Evolutionary conservation across 30 jellyfish, hydroid and myxozoan genomes (phyloP), one percentile per base, ranked within the genome.

Genomic region (Clytia hemisphaerica): DNA sequence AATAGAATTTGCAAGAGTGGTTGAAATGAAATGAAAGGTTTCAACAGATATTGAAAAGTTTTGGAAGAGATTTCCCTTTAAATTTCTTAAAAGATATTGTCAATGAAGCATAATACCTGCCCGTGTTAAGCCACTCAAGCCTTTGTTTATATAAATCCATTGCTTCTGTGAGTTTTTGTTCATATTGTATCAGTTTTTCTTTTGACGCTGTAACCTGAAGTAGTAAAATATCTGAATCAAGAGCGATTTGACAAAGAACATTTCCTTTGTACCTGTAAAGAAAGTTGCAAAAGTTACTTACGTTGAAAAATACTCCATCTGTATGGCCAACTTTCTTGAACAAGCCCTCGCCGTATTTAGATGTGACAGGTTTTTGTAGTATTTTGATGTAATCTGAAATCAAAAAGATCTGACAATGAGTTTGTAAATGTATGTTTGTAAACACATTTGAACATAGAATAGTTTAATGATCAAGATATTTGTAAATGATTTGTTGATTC

Each of bases 261-360:
- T 40, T 10, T 10, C n/a, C n/a, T 40, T 40, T 40, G 53, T 40
- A 46, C 3, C 9, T 48, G n/a, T n/a, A n/a, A n/a, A n/a, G n/a
- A n/a, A n/a, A n/a, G n/a, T n/a, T n/a, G n/a, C n/a, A n/a, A n/a
- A n/a, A n/a, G n/a, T n/a, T n/a, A 69, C 94, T 31, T 70, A 80
- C 98, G 58, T 89, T 89, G 53, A 80, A 89, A 24, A 89, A 83
- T 62, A 85, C 76, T 48, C 98, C 98, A 89, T 81, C 87, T 61
- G 81, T 80, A 68, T 73, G 67, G 2, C 91, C 86, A 7, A 73
- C 73, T 19, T 80, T 82, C 28, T 93, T 61, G 48, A 89, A 89
- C 10, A 89, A 73, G 1, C 92, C 93, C 31, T 80, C 76, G 66
- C 92, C 74, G 53, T 89, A 89, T 68, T 87, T 89, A 37, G 98